phyloP scores from a whole-genome alignment of 2,797 vertebrate species.

The Silurus lanzhouensis region DNA sequence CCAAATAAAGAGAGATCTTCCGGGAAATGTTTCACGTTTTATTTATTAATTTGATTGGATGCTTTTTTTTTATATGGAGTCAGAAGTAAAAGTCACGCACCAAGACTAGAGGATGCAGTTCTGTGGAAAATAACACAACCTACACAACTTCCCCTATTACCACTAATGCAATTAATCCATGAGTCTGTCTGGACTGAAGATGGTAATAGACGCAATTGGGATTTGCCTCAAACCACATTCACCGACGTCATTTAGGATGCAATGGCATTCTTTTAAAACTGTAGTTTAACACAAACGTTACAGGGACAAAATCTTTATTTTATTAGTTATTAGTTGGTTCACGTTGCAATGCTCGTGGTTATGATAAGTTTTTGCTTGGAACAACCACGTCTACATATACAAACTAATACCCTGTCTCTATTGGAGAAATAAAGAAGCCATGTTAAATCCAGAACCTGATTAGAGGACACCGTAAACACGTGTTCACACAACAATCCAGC shows the following conservation, averaged over 20 bases:
- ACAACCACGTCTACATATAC: no score
- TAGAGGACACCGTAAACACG: background rate
- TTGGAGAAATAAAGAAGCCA: background rate
- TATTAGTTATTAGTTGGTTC: no score
- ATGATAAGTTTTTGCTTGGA: background rate
- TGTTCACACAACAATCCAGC: background rate
- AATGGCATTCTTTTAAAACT: background rate
- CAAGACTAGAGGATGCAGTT: background rate
- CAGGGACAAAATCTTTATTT: background rate
- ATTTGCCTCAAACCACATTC: background rate
- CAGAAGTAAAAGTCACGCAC: background rate
- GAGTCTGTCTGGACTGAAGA: background rate
- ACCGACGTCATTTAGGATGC: background rate
- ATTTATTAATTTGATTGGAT: background rate
- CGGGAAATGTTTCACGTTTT: background rate
- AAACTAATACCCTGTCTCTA: background rate
- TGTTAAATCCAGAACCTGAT: background rate
- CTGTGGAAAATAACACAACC: background rate
- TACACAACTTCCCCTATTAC: background rate
- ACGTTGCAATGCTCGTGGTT: no score
- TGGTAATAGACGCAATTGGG: background rate
- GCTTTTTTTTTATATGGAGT: background rate
- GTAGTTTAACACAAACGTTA: background rate
- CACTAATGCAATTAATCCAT: background rate
- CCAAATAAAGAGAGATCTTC: conserved; percentile 5